Percentiles rank a stretch among this genome's conserved stretches.
Evolutionary conservation across 2,888 invertebrate species (phyloP).

Genomic region (Xiphydria camelus): DNA sequence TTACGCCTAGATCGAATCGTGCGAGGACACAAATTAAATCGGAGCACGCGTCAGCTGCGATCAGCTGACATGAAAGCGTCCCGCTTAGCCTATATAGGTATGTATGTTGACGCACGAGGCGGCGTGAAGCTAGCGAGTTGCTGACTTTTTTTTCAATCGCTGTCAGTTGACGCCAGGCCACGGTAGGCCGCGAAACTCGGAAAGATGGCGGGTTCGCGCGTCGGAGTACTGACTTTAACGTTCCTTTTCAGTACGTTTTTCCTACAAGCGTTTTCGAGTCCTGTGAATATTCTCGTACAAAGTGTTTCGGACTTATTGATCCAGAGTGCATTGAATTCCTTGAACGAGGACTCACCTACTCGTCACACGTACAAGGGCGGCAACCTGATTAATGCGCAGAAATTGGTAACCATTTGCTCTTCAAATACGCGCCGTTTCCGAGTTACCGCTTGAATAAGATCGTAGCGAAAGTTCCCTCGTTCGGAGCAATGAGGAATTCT

Average conservation of each 20-base stretch:
- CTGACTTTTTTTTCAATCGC: too few species aligned
- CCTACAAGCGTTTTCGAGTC: conserved; percentile 6
- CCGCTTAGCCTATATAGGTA: too few species aligned
- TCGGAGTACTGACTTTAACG: not conserved
- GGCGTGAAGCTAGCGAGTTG: too few species aligned
- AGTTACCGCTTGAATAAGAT: too few species aligned
- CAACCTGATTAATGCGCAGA: conserved; percentile 44
- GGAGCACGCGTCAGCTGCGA: too few species aligned
- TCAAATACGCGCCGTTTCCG: too few species aligned
- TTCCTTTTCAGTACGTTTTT: not conserved
- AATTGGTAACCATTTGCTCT: conserved; percentile 36
- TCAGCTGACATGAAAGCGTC: too few species aligned
- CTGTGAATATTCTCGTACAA: conserved; percentile 31
- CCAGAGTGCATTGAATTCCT: conserved; percentile 39
- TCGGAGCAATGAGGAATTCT: too few species aligned
- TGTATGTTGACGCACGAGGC: too few species aligned
- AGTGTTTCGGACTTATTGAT: conserved; percentile 35
- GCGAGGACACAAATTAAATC: too few species aligned
- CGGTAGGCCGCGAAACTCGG: not conserved
- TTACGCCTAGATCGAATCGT: too few species aligned
- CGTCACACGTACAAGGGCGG: conserved; percentile 41
- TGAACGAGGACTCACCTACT: conserved; percentile 43
- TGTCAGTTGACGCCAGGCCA: not conserved
- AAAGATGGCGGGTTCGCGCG: conserved; percentile 3
- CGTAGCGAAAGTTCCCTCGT: too few species aligned